Evolutionary conservation across 2,797 vertebrate genomes (phyloP).

Genomic region (Glossophaga mutica): DNA sequence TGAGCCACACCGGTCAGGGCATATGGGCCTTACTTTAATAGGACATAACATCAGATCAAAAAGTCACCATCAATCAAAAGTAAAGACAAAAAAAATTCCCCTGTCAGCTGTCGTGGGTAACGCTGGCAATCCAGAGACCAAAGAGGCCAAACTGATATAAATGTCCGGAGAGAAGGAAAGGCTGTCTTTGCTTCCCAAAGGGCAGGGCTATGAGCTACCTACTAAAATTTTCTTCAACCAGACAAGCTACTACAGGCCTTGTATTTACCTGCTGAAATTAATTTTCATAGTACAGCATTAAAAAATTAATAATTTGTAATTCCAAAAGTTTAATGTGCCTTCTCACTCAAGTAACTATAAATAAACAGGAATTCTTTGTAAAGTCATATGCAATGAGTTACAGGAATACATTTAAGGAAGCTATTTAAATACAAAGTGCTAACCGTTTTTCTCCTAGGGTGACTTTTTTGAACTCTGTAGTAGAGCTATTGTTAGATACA

Average conservation of each 20-base stretch:
- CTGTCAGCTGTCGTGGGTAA: neutral
- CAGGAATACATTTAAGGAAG: constrained; percentile 16
- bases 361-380: constrained; percentile 6
- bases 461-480: constrained; percentile 30
- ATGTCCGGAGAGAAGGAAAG: neutral
- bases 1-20: too few relatives aligned
- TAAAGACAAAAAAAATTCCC: neutral
- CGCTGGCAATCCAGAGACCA: neutral
- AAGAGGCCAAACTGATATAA: neutral
- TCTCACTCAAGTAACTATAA: constrained; percentile 28
- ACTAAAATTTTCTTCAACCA: neutral
- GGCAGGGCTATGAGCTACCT: neutral
- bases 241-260: neutral
- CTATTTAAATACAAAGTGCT: constrained; percentile 48
- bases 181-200: neutral
- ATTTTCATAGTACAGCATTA: neutral
- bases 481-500: constrained; percentile 39
- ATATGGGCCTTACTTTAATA: neutral
- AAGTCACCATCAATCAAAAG: neutral
- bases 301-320: constrained; percentile 10
- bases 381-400: constrained; percentile 29
- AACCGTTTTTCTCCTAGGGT: neutral
- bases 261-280: neutral
- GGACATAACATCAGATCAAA: neutral
- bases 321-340: constrained; percentile 14